These are phyloP conservation scores for Silurus meridionalis DNA, from an alignment of 2,113 vertebrate genomes.

Conservation along the genomic window DNA sequence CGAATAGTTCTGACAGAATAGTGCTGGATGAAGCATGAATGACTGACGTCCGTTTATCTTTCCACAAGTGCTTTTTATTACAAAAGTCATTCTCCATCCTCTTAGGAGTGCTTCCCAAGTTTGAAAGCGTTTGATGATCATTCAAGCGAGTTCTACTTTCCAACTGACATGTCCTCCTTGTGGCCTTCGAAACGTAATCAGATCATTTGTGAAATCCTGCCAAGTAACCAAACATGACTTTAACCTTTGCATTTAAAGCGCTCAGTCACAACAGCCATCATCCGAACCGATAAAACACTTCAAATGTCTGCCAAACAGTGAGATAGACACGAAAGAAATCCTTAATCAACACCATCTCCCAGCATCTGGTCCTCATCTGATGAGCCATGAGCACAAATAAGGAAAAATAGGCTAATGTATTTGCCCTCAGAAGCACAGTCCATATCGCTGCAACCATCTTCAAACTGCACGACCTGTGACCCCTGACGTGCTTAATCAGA, in stretches of 20 bases:
- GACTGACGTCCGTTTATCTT: slow-evolving; percentile 50
- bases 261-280: slow-evolving; percentile 40
- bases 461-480: slow-evolving; percentile 60
- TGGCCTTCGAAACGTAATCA: slow-evolving; percentile 25
- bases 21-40: not conserved
- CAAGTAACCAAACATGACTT: slow-evolving; percentile 25
- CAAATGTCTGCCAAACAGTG: slow-evolving; percentile 24
- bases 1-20: not conserved
- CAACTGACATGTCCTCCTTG: slow-evolving; percentile 5
- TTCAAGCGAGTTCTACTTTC: slow-evolving; percentile 14
- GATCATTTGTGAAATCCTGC: slow-evolving; percentile 17
- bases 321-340: slow-evolving; percentile 43
- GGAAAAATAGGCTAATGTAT: slow-evolving; percentile 54
- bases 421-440: slow-evolving; percentile 54
- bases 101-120: not conserved
- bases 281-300: slow-evolving; percentile 26
- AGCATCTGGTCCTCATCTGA: slow-evolving; percentile 56
- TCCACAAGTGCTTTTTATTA: slow-evolving; percentile 34
- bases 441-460: slow-evolving; percentile 58
- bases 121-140: slow-evolving; percentile 16
- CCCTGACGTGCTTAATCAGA: slow-evolving; percentile 56
- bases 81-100: slow-evolving; percentile 10
- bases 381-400: slow-evolving; percentile 46
- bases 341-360: slow-evolving; percentile 48
- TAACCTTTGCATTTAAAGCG: slow-evolving; percentile 11